A percentile compares a stretch with the other conserved stretches of the same genome.
phyloP scores from a whole-genome alignment of 1,140 invertebrate species.

The Laupala kohalensis region DNA sequence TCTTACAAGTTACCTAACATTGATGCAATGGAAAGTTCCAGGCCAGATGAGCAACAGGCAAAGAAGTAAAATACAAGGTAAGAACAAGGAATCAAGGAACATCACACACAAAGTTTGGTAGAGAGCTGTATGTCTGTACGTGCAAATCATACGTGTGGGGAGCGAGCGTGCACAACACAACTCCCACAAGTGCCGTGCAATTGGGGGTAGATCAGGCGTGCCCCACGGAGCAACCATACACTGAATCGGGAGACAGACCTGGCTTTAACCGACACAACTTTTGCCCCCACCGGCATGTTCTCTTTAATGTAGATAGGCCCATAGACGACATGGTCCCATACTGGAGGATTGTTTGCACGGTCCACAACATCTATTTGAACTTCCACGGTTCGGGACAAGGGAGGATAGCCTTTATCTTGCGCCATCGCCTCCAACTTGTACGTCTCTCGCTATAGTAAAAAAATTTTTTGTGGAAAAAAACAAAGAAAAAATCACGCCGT shows the following conservation, averaged over 20 bases:
- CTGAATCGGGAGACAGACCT: slow-evolving; percentile 59
- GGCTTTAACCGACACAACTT: slow-evolving; percentile 93
- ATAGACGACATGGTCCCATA: slow-evolving; percentile 91
- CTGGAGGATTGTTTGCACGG: slow-evolving; percentile 90
- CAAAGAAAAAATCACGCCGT: slow-evolving; percentile 38
- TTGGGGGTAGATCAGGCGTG: slow-evolving; percentile 9
- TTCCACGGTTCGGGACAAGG: slow-evolving; percentile 85
- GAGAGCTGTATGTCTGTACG: slow-evolving; percentile 8
- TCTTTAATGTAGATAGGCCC: slow-evolving; percentile 93
- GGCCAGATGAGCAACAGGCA: not conserved
- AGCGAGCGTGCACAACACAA: slow-evolving; percentile 18
- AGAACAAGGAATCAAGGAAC: slow-evolving; percentile 5
- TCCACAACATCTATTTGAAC: slow-evolving; percentile 96
- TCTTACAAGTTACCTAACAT: too few relatives aligned
- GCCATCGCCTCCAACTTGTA: slow-evolving; percentile 94
- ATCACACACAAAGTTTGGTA: slow-evolving; percentile 10
- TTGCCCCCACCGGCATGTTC: slow-evolving; percentile 89
- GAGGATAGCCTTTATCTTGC: slow-evolving; percentile 88
- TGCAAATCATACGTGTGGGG: slow-evolving; percentile 14
- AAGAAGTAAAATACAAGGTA: not conserved
- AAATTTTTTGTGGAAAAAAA: slow-evolving; percentile 45
- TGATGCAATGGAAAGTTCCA: too few relatives aligned
- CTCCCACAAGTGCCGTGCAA: slow-evolving; percentile 20
- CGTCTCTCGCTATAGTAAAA: slow-evolving; percentile 68
- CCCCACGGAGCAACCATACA: slow-evolving; percentile 17